Conservation (phyloP, 2,113 vertebrate genomes). For the Chrysochloris asiatica region DNA sequence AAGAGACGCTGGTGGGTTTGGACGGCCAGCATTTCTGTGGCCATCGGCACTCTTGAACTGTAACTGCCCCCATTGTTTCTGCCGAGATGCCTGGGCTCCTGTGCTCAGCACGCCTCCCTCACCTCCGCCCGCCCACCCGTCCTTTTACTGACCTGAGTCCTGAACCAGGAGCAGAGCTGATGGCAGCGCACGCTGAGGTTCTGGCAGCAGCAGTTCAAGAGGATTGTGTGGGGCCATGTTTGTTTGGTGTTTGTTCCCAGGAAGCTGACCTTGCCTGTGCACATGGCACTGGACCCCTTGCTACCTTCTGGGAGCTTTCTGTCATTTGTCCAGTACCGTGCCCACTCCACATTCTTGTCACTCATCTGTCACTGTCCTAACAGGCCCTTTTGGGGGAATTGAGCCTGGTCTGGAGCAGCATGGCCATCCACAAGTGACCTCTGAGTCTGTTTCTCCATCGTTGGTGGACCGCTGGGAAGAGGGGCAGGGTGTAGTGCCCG, state of each 20-base stretch:
- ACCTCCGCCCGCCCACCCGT: accelerated
- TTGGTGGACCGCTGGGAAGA: accelerated
- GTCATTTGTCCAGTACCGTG: too few species aligned
- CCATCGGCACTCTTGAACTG: neutral
- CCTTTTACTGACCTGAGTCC: neutral
- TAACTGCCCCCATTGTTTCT: accelerated
- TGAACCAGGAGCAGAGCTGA: neutral
- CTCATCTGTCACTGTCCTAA: too few species aligned
- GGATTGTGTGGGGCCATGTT: too few species aligned
- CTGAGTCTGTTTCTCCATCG: neutral
- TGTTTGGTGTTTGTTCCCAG: neutral
- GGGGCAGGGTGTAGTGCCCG: neutral
- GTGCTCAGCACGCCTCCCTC: too few species aligned
- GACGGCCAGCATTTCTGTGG: neutral
- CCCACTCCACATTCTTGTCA: too few species aligned
- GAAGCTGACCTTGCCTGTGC: accelerated
- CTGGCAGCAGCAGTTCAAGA: neutral
- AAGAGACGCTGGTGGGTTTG: neutral
- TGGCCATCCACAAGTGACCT: too few species aligned
- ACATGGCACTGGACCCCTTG: too few species aligned
- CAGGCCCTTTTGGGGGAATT: too few species aligned
- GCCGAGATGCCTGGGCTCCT: neutral
- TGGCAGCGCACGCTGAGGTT: neutral
- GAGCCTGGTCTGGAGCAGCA: too few species aligned
- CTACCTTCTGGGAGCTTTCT: too few species aligned